phyloP scores from a whole-genome alignment of 2,888 invertebrate species.

The Drosophila infuscata region DNA sequence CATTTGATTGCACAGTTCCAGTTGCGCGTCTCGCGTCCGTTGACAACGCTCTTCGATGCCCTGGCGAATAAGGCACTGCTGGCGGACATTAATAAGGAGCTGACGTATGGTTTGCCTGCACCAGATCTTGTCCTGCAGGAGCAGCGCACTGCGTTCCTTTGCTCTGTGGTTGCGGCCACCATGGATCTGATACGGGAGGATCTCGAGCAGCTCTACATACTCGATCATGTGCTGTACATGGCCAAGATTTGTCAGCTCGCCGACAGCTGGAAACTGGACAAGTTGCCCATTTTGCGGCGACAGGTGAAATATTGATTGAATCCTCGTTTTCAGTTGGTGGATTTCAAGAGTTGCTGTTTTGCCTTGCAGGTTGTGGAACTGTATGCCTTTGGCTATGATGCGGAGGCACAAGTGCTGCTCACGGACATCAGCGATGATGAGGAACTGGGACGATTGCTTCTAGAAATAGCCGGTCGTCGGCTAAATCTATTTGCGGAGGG shows the following conservation, averaged over 20 bases:
- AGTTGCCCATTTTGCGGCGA: conserved; percentile 90
- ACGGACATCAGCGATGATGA: conserved; percentile 89
- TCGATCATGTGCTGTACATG: conserved; percentile 89
- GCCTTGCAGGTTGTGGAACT: conserved; percentile 86
- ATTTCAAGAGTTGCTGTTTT: not conserved
- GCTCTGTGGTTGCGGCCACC: conserved; percentile 90
- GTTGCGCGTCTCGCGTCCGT: conserved; percentile 90
- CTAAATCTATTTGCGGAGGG: conserved; percentile 89
- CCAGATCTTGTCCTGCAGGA: conserved; percentile 89
- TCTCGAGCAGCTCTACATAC: conserved; percentile 86
- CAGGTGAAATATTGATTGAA: conserved; percentile 88
- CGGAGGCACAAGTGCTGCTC: conserved; percentile 88
- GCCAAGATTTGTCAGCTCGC: conserved; percentile 90
- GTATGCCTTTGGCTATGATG: conserved; percentile 88
- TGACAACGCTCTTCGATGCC: conserved; percentile 92
- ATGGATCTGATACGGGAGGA: conserved; percentile 90
- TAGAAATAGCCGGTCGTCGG: conserved; percentile 93
- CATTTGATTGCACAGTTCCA: conserved; percentile 92
- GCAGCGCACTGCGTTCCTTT: conserved; percentile 90
- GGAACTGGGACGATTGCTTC: conserved; percentile 89
- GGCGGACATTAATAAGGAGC: conserved; percentile 85
- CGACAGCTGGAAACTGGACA: conserved; percentile 91
- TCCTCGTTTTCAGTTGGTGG: not conserved
- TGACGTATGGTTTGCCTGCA: conserved; percentile 87
- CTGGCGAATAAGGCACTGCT: conserved; percentile 87